Evolutionary conservation across 1,140 invertebrate species (phyloP).

Genomic region (Drosophila suzukii): DNA sequence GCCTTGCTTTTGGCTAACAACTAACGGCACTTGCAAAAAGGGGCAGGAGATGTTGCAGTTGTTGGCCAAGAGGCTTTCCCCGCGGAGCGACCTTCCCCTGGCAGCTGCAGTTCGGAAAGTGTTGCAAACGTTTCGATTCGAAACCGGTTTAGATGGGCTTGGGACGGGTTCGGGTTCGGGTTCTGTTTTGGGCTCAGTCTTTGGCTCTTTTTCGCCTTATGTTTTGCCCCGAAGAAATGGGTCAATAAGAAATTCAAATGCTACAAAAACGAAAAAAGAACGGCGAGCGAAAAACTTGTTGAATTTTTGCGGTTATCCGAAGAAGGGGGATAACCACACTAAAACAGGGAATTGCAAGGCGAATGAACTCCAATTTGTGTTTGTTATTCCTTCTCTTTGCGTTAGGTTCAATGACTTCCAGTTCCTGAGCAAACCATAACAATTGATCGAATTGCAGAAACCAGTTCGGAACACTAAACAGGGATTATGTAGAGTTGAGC

Average conservation of each 20-base stretch:
- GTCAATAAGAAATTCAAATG: conserved; percentile 74
- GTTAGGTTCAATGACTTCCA: conserved; percentile 46
- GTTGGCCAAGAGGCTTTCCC: conserved; percentile 41
- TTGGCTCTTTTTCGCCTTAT: conserved; percentile 28
- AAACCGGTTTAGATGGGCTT: conserved; percentile 57
- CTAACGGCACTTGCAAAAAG: conserved; percentile 45
- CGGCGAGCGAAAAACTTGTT: conserved; percentile 34
- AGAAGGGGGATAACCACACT: conserved; percentile 20
- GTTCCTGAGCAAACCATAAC: conserved; percentile 25
- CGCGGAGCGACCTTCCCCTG: conserved; percentile 42
- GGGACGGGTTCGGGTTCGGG: conserved; percentile 16
- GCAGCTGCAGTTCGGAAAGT: conserved; percentile 55
- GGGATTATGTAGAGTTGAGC: not conserved
- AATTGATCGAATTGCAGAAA: conserved; percentile 30
- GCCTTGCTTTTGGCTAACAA: conserved; percentile 28
- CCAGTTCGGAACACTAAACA: not conserved
- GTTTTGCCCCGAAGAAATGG: conserved; percentile 62
- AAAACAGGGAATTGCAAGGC: conserved; percentile 50
- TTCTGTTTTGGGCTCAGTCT: not conserved
- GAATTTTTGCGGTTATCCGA: conserved; percentile 34
- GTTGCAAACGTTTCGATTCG: conserved; percentile 48
- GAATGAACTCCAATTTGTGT: conserved; percentile 46
- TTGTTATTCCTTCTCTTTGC: conserved; percentile 22
- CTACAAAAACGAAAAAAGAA: conserved; percentile 28
- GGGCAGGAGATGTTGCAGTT: conserved; percentile 33